Percentiles rank a stretch among this genome's conserved stretches.
Conservation (phyloP, 2,888 invertebrate species). For the Drosophila kanekoi region DNA sequence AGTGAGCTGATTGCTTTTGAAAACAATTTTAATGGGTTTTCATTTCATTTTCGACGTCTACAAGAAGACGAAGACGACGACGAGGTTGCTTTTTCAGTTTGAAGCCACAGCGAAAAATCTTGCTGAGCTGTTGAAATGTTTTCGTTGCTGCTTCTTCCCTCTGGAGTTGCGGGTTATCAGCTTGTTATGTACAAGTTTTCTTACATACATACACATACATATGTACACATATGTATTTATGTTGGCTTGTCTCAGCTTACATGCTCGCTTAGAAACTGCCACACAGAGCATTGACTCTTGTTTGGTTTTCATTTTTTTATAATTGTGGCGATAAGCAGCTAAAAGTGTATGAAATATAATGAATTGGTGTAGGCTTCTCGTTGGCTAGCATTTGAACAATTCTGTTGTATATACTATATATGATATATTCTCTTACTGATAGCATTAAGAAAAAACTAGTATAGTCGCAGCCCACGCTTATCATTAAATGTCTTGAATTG, state of each 20-base stretch:
- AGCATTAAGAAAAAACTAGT: conserved; percentile 23
- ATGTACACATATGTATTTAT: conserved; percentile 22
- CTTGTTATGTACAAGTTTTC: conserved; percentile 29
- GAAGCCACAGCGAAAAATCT: conserved; percentile 55
- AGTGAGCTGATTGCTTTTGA: conserved; percentile 39
- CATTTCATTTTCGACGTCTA: conserved; percentile 63
- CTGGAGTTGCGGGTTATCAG: conserved; percentile 72
- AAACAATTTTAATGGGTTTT: conserved; percentile 74
- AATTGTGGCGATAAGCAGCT: conserved; percentile 46
- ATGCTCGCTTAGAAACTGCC: conserved; percentile 66
- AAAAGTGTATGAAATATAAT: conserved; percentile 15
- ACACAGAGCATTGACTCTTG: conserved; percentile 55
- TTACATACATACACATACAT: background rate
- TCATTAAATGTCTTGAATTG: conserved; percentile 42
- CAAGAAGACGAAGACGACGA: conserved; percentile 5
- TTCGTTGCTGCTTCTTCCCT: conserved; percentile 41
- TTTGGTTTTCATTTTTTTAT: conserved; percentile 15
- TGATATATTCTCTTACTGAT: conserved; percentile 27
- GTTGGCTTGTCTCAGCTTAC: conserved; percentile 60
- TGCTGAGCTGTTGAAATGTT: conserved; percentile 64
- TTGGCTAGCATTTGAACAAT: conserved; percentile 18
- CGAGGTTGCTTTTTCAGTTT: conserved; percentile 6
- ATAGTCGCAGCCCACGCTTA: conserved; percentile 46
- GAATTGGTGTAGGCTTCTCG: conserved; percentile 16
- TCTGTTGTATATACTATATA: conserved; percentile 7